Evolutionary conservation across 2,888 invertebrate species (phyloP).

Genomic region (Standfussiana lucernea): DNA sequence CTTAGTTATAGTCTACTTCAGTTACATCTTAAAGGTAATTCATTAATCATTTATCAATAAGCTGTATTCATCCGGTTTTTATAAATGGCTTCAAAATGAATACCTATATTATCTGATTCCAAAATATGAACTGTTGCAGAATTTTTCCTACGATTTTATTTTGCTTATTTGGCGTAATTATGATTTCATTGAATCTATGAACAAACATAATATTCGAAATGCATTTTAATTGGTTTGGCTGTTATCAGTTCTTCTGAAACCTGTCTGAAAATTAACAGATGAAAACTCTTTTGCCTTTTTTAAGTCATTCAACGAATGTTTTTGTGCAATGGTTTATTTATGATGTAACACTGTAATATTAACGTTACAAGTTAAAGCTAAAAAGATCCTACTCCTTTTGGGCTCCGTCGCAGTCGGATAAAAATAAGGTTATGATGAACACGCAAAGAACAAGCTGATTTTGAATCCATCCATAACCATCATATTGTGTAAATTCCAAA

Average conservation of each 20-base stretch:
- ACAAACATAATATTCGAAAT: neutral
- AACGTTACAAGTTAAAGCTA: neutral
- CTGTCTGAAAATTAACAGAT: neutral
- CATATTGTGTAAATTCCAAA: neutral
- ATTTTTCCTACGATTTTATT: neutral
- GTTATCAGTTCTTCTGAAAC: neutral
- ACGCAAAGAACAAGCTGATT: neutral
- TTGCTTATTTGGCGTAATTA: neutral
- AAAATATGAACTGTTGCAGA: constrained; percentile 7
- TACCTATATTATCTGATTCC: neutral
- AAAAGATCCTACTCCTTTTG: neutral
- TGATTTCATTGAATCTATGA: neutral
- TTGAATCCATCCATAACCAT: neutral
- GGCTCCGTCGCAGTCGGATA: neutral
- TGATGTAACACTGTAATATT: neutral
- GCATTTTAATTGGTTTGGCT: neutral
- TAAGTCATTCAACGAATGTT: neutral
- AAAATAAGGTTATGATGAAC: neutral
- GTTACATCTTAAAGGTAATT: constrained; percentile 23
- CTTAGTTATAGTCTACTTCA: neutral
- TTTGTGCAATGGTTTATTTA: neutral
- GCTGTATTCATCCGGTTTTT: constrained; percentile 36
- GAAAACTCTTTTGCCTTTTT: neutral
- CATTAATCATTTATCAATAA: constrained; percentile 29
- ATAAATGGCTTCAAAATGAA: constrained; percentile 23